Evolutionary conservation across 2,797 vertebrate genomes (phyloP).

Genomic region (Pelochelys cantorii): DNA sequence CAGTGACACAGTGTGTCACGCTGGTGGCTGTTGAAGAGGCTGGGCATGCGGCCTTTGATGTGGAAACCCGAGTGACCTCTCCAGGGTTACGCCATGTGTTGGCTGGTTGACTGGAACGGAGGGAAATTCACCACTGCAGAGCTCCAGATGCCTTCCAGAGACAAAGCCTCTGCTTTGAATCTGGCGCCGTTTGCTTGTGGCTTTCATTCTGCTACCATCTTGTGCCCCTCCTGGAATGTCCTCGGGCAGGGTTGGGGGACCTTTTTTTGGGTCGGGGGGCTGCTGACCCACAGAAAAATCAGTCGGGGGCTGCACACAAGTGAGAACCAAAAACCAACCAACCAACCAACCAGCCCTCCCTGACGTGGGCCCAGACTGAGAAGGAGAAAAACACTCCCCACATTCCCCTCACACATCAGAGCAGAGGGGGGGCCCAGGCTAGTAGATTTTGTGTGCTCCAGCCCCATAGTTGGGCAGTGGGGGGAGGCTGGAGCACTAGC

Average conservation of each 20-base stretch:
- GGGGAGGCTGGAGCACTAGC: too few species aligned
- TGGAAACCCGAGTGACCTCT: neutral
- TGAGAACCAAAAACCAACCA: too few species aligned
- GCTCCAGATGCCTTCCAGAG: neutral
- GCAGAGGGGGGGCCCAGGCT: too few species aligned
- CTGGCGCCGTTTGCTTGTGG: neutral
- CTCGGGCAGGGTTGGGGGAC: neutral
- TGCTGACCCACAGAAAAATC: too few species aligned
- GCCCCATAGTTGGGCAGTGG: too few species aligned
- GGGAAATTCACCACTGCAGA: neutral
- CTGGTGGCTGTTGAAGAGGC: neutral
- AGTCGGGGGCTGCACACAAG: too few species aligned
- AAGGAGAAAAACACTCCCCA: too few species aligned
- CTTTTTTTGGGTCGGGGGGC: too few species aligned
- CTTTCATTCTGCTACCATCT: neutral
- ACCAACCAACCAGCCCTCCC: too few species aligned
- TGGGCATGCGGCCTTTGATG: neutral
- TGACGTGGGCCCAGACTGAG: too few species aligned
- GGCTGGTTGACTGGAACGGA: neutral
- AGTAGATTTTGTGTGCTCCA: too few species aligned
- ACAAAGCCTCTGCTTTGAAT: neutral
- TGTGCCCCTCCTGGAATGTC: neutral
- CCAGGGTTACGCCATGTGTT: neutral
- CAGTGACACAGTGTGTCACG: neutral
- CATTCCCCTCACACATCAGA: too few species aligned